Evolutionary conservation across 2,113 vertebrate genomes (phyloP).

Genomic region (Chaetura pelagica): DNA sequence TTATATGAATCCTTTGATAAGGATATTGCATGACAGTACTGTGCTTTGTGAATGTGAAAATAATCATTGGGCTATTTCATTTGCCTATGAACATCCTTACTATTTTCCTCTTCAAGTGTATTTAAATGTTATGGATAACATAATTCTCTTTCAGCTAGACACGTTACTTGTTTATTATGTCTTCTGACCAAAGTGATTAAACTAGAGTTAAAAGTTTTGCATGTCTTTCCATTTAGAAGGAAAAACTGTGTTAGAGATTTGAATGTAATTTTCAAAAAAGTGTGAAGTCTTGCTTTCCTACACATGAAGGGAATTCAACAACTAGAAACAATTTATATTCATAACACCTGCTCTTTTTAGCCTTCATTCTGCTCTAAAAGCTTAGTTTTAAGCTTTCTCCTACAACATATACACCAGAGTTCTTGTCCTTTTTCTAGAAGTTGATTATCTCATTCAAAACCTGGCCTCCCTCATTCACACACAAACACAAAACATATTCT

Average conservation of each 20-base stretch:
- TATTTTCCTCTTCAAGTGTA: background rate
- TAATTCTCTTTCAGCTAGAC: background rate
- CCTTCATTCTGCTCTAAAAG: background rate
- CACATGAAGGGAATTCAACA: background rate
- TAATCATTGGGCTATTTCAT: background rate
- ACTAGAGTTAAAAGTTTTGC: background rate
- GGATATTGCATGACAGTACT: background rate
- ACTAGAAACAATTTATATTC: background rate
- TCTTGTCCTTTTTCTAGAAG: background rate
- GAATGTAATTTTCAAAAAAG: background rate
- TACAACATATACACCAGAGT: fast-evolving
- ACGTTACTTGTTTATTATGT: background rate
- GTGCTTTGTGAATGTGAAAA: background rate
- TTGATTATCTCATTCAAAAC: background rate
- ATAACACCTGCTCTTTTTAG: background rate
- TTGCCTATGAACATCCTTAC: background rate
- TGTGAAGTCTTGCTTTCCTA: background rate
- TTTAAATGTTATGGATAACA: background rate
- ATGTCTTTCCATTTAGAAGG: background rate
- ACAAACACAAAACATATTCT: background rate
- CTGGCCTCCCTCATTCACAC: background rate
- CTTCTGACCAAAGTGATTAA: background rate
- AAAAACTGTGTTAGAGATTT: background rate
- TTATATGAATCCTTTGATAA: background rate
- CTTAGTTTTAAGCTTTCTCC: background rate